These are phyloP conservation scores for Cherax quadricarinatus DNA, from an alignment of 1,140 invertebrate genomes.

Conservation along the genomic window DNA sequence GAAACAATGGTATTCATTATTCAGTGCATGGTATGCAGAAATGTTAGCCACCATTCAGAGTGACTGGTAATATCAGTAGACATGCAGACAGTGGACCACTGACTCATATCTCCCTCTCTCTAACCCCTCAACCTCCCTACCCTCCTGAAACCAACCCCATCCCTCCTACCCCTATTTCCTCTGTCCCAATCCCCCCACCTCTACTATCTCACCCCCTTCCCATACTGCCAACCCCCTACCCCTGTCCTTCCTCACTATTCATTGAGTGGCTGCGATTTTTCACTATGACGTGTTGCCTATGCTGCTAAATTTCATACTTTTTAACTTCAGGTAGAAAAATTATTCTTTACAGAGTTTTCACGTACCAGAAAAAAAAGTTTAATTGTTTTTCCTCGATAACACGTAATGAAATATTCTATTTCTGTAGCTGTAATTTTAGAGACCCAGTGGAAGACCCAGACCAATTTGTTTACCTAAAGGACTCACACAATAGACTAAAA, in stretches of 20 bases:
- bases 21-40: too few species aligned
- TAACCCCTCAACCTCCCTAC: too few species aligned
- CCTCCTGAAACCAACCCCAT: too few species aligned
- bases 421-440: constrained; percentile 7
- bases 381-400: constrained; percentile 5
- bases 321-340: constrained; percentile 26
- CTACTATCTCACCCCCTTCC: too few species aligned
- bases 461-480: constrained; percentile 30
- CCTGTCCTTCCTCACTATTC: background rate
- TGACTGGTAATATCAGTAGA: too few species aligned
- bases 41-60: too few species aligned
- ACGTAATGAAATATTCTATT: constrained; percentile 31
- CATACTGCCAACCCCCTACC: too few species aligned
- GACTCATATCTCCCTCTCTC: too few species aligned
- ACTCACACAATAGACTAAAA: constrained; percentile 11
- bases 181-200: too few species aligned
- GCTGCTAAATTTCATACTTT: constrained; percentile 36
- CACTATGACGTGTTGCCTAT: constrained; percentile 14
- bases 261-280: background rate
- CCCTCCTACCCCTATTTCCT: too few species aligned
- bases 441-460: constrained; percentile 9
- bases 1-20: too few species aligned
- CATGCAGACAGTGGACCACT: too few species aligned
- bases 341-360: background rate
- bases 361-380: background rate